Evolutionary conservation across 2,888 invertebrate genomes (phyloP).

Genomic region (Eristalis pertinax): DNA sequence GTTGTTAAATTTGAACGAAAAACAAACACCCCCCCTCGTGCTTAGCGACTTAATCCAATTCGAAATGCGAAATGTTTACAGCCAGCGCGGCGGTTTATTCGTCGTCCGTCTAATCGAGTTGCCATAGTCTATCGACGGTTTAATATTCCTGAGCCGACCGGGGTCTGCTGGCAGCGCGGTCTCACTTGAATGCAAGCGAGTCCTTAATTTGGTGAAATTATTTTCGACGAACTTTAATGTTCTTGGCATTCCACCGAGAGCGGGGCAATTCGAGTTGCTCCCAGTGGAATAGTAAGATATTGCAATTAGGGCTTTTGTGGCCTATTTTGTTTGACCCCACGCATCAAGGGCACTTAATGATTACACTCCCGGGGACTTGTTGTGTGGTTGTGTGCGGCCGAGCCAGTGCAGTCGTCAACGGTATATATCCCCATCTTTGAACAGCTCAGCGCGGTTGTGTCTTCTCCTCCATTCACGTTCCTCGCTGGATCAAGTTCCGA

Average conservation of each 20-base stretch:
- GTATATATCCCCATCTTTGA: too few relatives aligned
- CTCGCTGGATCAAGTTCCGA: too few relatives aligned
- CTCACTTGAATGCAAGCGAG: neutral
- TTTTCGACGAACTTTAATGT: neutral
- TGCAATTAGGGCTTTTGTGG: conserved; percentile 42
- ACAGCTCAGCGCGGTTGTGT: too few relatives aligned
- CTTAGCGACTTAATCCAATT: conserved; percentile 40
- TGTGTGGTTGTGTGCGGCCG: too few relatives aligned
- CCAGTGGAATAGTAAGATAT: conserved; percentile 32
- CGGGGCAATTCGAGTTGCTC: neutral
- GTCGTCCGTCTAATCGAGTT: conserved; percentile 50
- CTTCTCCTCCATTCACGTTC: too few relatives aligned
- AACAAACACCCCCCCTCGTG: neutral
- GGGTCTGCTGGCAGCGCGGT: neutral
- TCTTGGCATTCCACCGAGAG: neutral
- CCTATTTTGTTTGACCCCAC: conserved; percentile 40
- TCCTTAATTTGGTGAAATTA: neutral
- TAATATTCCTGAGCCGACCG: neutral
- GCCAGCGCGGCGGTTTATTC: neutral
- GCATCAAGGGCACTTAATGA: conserved; percentile 39
- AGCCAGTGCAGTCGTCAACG: too few relatives aligned
- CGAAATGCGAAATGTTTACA: conserved; percentile 37
- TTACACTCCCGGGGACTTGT: conserved; percentile 17
- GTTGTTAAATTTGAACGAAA: neutral
- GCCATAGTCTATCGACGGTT: conserved; percentile 25